Evolutionary conservation across 2,888 invertebrate species (phyloP), one percentile per base, ranked within the genome.

Genomic region (Caenorhabditis parvicauda): DNA sequence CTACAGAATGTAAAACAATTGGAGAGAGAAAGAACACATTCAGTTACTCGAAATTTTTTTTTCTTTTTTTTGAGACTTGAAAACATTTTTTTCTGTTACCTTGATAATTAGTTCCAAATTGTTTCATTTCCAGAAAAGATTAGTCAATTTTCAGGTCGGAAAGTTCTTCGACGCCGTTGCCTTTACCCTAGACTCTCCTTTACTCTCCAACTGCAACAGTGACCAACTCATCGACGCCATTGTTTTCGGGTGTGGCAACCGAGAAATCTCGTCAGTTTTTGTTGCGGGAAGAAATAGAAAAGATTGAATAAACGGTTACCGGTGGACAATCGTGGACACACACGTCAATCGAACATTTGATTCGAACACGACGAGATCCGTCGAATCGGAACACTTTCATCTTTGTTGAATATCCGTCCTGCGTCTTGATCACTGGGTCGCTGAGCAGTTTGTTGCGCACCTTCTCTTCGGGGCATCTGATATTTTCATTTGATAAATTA

Each of bases 331-430:
- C 43, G n/a, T 76, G 67, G 21, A 70, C 60, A 51, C 81, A 80
- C 44, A 81, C 75, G 57, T 80, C 80, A 21, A 81, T 65, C 1
- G 69, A 59, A 45, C 81, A 80, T 19, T 74, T 69, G 41, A 80
- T 75, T 6, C 75, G 63, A 7, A 80, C 81, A 19, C 78, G 55
- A 6, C 76, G 53, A 14, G 78, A 77, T 12, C 81, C 81, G 50
- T 80, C 81, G 59, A 80, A 80, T 17, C 80, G 75, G 51, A 80
- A 80, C 12, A 68, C 67, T 65, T 75, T 75, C 67, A 80, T 67
- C 44, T 66, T 70, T 14, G 81, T 74, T n/a, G 65, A 71, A 48
- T 63, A 68, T 24, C 72, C 72, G 32, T 75, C 76, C 19, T 67
- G 64, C 3, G 55, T 54, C 42, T 69, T 61, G 17, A 48, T 56